Evolutionary conservation across 2,797 vertebrate species (phyloP), one percentile per base, ranked within the genome.

Genomic region (Spinibarbus caldwelli): DNA sequence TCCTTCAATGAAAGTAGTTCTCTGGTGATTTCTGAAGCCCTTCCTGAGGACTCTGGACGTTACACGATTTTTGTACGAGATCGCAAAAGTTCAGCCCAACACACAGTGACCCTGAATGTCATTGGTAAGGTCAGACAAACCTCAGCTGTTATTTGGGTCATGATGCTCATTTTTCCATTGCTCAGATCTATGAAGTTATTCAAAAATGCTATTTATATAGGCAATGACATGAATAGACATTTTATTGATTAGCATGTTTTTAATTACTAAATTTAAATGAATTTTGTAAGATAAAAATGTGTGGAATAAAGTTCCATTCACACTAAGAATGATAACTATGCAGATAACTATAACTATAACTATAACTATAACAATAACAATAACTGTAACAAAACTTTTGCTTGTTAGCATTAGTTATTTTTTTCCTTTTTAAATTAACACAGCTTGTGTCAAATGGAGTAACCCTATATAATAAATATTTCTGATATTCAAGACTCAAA

Each of bases 21-120:
- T 0, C 89, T 96, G 87, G 89, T 95, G 34, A 94, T 96, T 84
- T 83, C 89, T 2, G 86, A 94, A 82, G 91, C 92, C 8, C 87
- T 82, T 75, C 87, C 91, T 0, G 90, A 93, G 9, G 94, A 96
- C 90, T 83, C 94, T 0, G 95, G 95, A 21, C 84, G 89, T 84
- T 96, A 96, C 90, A 95, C 93, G 0, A 79, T 96, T 1, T 90
- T 95, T 4, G 91, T 93, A 66, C 93, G 88, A 76, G 95, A 97
- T 88, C 93, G 94, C 29, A 94, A 87, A 59, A 93, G 92, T 84
- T 95, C 92, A 1, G 92, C 93, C 11, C 92, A 95, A 47, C 95
- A 96, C 88, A 92, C 90, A 0, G 83, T 95, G 47, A 94, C 91
- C 0, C 91, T 97, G 15, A 93, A 94, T n/a, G 93, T 96, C 62